Percentiles rank a stretch among this genome's conserved stretches.
phyloP scores from a whole-genome alignment of 2,113 vertebrate species.

The Oryzias curvinotus region DNA sequence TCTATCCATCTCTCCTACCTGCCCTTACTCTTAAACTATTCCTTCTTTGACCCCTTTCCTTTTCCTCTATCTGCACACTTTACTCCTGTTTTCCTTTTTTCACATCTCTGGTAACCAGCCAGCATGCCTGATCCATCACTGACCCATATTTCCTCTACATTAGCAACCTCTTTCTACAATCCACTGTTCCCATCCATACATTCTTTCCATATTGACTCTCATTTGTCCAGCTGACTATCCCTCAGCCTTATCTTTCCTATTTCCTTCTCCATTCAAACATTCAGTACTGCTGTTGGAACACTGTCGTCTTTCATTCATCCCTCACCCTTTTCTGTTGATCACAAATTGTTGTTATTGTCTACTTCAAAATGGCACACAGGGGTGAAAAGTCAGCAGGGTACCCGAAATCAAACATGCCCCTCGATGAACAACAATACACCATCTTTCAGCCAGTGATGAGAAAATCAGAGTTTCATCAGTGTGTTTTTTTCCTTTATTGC shows the following conservation, averaged over 20 bases:
- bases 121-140: no score
- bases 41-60: no score
- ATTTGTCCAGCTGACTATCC: no score
- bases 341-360: constrained; percentile 13
- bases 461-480: constrained; percentile 40
- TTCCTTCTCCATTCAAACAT: background rate
- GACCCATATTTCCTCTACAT: no score
- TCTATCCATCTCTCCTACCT: no score
- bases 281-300: no score
- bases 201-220: no score
- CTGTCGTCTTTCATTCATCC: no score
- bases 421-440: constrained; percentile 25
- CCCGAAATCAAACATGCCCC: constrained; percentile 34
- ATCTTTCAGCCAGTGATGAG: constrained; percentile 24
- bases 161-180: background rate
- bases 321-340: background rate
- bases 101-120: no score
- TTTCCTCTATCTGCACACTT: no score
- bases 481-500: constrained; percentile 17
- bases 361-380: constrained; percentile 9
- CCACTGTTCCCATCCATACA: background rate
- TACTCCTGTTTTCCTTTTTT: no score
- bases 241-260: background rate
- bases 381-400: constrained; percentile 5
- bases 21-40: no score